These are phyloP conservation scores for Entomyzon cyanotis DNA, from an alignment of 2,113 vertebrate genomes.

Conservation along the genomic window DNA sequence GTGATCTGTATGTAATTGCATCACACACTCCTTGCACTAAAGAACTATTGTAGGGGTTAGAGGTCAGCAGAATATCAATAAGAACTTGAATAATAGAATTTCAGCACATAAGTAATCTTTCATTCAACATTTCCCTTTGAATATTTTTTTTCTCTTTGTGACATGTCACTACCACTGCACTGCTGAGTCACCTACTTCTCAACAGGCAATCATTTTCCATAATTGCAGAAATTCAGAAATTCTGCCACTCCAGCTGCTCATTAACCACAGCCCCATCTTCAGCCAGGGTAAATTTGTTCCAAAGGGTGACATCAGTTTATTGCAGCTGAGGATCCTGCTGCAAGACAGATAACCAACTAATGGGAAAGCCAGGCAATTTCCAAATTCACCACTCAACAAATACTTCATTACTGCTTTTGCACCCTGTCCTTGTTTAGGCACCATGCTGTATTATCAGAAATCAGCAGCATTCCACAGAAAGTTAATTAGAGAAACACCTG, in stretches of 20 bases:
- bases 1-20: neutral
- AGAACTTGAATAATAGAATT: neutral
- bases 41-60: neutral
- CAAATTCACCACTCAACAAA: neutral
- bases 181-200: neutral
- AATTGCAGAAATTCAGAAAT: neutral
- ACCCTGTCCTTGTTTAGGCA: neutral
- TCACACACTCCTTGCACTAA: neutral
- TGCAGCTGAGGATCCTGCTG: neutral
- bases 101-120: neutral
- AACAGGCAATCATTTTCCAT: neutral
- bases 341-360: neutral
- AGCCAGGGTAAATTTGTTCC: neutral
- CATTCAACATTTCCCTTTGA: neutral
- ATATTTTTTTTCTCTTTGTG: neutral
- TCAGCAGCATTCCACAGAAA: neutral
- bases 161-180: neutral
- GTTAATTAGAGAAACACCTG: neutral
- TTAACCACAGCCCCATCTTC: neutral
- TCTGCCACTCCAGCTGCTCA: neutral
- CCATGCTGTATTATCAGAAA: neutral
- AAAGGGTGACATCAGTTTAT: neutral
- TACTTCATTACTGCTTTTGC: neutral
- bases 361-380: neutral
- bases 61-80: constrained; percentile 1